Conservation (phyloP, 2,113 vertebrate species). For the Ictidomys tridecemlineatus region DNA sequence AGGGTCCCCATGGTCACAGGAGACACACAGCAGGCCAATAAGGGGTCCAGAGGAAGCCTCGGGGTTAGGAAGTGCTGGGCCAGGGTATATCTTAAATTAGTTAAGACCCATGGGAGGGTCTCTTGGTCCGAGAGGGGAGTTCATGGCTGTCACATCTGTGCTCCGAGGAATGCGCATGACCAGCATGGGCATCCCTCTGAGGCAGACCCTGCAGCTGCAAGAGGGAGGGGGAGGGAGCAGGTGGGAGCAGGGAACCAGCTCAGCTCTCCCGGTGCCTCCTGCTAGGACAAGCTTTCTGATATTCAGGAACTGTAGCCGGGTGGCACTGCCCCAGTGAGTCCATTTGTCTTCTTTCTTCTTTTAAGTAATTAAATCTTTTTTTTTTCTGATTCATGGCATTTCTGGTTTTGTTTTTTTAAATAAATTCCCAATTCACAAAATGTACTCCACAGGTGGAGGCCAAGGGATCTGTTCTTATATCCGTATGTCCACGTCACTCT, state of each 20-base stretch:
- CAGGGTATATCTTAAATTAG: neutral
- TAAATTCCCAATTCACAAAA: constrained; percentile 49
- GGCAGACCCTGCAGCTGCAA: neutral
- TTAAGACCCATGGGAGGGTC: neutral
- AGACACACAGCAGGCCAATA: neutral
- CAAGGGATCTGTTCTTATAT: neutral
- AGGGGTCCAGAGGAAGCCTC: no score
- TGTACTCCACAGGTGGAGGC: neutral
- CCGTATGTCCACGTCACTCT: neutral
- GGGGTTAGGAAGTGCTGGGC: neutral
- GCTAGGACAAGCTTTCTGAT: rapidly evolving
- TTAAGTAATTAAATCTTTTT: neutral
- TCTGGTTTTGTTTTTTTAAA: constrained; percentile 3
- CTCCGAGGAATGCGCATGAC: rapidly evolving
- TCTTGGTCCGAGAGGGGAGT: neutral
- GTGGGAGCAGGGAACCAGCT: no score
- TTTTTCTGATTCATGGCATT: neutral
- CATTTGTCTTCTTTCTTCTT: neutral
- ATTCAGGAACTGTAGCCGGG: neutral
- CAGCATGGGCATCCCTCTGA: rapidly evolving
- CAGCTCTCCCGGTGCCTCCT: no score
- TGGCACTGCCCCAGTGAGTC: neutral
- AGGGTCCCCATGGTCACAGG: neutral
- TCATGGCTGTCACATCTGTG: rapidly evolving
- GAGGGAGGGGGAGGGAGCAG: neutral